Conservation (phyloP, 2,888 invertebrate genomes). For the Diarsia brunnea region DNA sequence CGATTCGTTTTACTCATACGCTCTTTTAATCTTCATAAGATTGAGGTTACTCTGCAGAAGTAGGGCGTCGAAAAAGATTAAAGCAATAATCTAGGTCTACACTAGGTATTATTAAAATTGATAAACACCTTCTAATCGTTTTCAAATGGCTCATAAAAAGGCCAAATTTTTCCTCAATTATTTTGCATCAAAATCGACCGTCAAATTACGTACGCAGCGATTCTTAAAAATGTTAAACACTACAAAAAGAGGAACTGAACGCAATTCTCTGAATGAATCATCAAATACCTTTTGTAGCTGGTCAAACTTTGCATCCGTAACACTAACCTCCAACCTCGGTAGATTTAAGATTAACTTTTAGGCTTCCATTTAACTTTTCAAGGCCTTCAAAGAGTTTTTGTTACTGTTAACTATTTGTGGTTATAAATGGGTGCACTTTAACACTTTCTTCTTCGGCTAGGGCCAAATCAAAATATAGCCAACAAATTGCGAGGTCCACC, state of each 20-base stretch:
- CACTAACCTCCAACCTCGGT: slow-evolving; percentile 51
- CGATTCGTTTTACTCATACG: not conserved
- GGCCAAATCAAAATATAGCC: not conserved
- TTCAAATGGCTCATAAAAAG: slow-evolving; percentile 14
- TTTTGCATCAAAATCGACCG: slow-evolving; percentile 22
- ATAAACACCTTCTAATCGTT: slow-evolving; percentile 20
- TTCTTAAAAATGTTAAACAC: slow-evolving; percentile 40
- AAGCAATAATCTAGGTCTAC: slow-evolving; percentile 15
- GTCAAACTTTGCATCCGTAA: slow-evolving; percentile 51
- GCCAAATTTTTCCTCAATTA: slow-evolving; percentile 15
- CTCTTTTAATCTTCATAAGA: not conserved
- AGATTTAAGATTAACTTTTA: slow-evolving; percentile 17
- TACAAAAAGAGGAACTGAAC: slow-evolving; percentile 24
- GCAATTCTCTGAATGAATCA: slow-evolving; percentile 50
- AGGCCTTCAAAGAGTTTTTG: not conserved
- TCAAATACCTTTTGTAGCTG: slow-evolving; percentile 46
- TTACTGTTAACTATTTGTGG: not conserved
- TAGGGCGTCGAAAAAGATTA: not conserved
- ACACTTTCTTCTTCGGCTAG: not conserved
- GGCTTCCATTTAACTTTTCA: slow-evolving; percentile 7
- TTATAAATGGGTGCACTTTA: too few relatives aligned
- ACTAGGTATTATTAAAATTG: slow-evolving; percentile 1
- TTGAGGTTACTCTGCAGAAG: slow-evolving; percentile 7
- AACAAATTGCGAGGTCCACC: not conserved
- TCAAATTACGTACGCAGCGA: slow-evolving; percentile 11